Evolutionary conservation across 2,888 invertebrate genomes (phyloP), one percentile per base, ranked within the genome.

Genomic region (Liopterus haemorrhoidalis): DNA sequence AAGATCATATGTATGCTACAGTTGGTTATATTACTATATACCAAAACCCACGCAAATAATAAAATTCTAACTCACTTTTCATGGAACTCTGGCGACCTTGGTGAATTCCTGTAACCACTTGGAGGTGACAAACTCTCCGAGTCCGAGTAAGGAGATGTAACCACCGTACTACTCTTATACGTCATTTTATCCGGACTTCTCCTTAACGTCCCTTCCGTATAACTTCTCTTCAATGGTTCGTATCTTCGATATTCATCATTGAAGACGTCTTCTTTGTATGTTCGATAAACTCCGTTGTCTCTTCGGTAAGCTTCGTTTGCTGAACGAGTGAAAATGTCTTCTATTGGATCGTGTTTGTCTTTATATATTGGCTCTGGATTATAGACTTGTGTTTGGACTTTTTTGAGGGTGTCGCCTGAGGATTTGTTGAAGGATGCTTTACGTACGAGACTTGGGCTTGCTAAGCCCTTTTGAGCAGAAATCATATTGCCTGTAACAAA

Each of bases 391-490:
- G 65, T 64, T 51, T 67, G 66, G 53, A 68, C 68, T 57, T 67
- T 68, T 40, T 64, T 64, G 47, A 68, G 50, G 12, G 66, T 66
- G 49, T 66, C 63, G 12, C 67, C 67, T 27, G 62, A 58, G 49
- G 63, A 66, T 49, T 63, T 64, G 49, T 66, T 68, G 44, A 69
- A 64, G 54, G 66, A 70, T 19, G 83, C 85, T 63, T 85, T 87
- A 52, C 88, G 78, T 61, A 88, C 88, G 65, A 88, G 75, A 66
- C 85, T 83, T 48, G 89, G 89, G 69, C 87, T 88, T 60, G 85
- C 83, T 54, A 87, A 76, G 60, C 85, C 85, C 66, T 82, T 77
- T 60, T 82, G 78, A 51, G 79, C 71, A 57, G 76, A 81, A 59
- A 82, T 74, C 81, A 82, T 82, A 62, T 71, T 67, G 53, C 70